Evolutionary conservation across 2,888 invertebrate genomes (phyloP).

Genomic region (Deilephila porcellus): DNA sequence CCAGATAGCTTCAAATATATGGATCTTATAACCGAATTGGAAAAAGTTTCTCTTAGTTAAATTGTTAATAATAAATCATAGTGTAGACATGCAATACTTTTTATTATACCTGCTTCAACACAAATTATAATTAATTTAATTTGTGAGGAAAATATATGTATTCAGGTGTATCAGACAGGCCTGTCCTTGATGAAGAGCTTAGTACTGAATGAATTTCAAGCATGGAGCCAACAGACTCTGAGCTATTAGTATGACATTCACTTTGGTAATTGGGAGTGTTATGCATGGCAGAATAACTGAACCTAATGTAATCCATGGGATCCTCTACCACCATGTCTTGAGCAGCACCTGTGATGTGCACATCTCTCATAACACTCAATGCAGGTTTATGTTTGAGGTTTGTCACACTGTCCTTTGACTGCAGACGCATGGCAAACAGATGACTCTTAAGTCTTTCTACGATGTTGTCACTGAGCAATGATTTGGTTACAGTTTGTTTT

Average conservation of each 20-base stretch:
- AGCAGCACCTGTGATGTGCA: constrained; percentile 18
- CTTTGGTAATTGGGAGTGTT: neutral
- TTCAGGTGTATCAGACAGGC: constrained; percentile 62
- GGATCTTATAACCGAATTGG: constrained; percentile 91
- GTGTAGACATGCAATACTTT: constrained; percentile 14
- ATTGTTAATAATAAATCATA: constrained; percentile 18
- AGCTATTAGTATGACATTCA: neutral
- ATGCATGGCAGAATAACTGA: neutral
- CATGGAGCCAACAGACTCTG: neutral
- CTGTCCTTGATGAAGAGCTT: constrained; percentile 36
- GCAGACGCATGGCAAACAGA: constrained; percentile 34
- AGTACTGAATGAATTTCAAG: constrained; percentile 31
- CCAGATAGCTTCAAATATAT: constrained; percentile 92
- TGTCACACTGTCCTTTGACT: neutral
- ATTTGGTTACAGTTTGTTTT: constrained; percentile 46
- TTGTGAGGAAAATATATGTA: constrained; percentile 71
- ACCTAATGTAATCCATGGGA: constrained; percentile 56
- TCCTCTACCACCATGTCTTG: constrained; percentile 49
- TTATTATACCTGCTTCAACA: constrained; percentile 6
- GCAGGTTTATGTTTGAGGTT: neutral
- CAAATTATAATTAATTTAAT: constrained; percentile 53
- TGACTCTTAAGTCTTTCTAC: constrained; percentile 50
- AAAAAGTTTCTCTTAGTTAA: constrained; percentile 82
- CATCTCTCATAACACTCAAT: neutral
- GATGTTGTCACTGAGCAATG: constrained; percentile 52